phyloP scores from a whole-genome alignment of 2,797 vertebrate genomes.

The Valencia hispanica region DNA sequence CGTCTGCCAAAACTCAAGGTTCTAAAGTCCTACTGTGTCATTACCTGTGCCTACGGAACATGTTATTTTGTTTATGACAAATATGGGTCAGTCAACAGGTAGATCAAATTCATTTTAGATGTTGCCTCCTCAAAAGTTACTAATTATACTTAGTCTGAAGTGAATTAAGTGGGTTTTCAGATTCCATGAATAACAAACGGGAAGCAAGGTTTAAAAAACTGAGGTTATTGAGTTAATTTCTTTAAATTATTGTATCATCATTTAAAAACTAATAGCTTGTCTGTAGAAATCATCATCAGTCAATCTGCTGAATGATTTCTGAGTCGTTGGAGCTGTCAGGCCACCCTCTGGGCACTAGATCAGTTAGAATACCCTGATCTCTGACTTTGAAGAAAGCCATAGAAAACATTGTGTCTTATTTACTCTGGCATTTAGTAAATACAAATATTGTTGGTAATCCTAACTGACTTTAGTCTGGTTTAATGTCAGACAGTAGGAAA shows the following conservation, averaged over 20 bases:
- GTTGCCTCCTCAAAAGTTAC: neutral
- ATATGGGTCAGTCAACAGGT: neutral
- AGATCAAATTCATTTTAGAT: neutral
- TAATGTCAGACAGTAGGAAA: neutral
- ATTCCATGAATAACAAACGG: neutral
- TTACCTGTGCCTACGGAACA: neutral
- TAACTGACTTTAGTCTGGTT: neutral
- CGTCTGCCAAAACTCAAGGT: slow-evolving; percentile 97
- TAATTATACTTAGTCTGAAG: no score
- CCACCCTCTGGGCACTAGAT: neutral
- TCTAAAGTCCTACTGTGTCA: neutral
- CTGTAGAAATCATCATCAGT: neutral
- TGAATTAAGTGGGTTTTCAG: neutral
- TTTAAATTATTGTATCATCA: neutral
- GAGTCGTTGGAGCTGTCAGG: neutral
- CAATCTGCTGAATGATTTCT: neutral
- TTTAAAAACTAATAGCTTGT: neutral
- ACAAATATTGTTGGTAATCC: neutral
- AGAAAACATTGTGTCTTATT: neutral
- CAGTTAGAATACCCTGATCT: neutral
- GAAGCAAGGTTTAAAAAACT: no score
- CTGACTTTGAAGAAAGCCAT: neutral
- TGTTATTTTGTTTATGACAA: neutral
- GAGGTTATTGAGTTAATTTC: no score
- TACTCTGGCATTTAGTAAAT: no score